phyloP scores from a whole-genome alignment of 2,797 vertebrate genomes.

The Halcyon badia region DNA sequence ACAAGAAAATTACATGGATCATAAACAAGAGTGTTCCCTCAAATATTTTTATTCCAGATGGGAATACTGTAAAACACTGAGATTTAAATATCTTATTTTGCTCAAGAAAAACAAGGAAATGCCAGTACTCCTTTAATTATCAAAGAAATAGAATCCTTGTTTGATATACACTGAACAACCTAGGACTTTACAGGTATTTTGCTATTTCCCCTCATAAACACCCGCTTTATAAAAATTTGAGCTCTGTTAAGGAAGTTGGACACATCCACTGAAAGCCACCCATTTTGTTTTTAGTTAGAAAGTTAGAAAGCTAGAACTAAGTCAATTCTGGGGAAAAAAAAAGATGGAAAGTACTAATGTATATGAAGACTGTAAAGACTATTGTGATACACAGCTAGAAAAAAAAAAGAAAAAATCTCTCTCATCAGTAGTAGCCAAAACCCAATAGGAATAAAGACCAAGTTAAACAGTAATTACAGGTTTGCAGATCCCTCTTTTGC shows the following conservation, averaged over 20 bases:
- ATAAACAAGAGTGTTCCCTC: neutral
- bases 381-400: neutral
- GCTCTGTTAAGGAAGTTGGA: neutral
- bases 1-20: neutral
- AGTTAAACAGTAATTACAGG: neutral
- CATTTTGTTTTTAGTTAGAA: neutral
- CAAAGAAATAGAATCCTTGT: neutral
- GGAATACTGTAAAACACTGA: neutral
- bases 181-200: neutral
- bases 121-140: neutral
- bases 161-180: neutral
- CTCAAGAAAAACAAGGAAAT: neutral
- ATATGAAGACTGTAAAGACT: neutral
- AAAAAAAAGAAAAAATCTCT: neutral
- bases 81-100: neutral
- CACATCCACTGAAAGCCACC: neutral
- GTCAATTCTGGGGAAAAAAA: neutral
- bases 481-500: neutral
- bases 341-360: neutral
- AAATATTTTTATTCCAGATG: neutral
- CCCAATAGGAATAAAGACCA: neutral
- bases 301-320: neutral
- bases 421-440: neutral
- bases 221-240: neutral
- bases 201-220: neutral